Evolutionary conservation across 2,797 vertebrate species (phyloP).

Genomic region (Chaetodon trifasciatus): DNA sequence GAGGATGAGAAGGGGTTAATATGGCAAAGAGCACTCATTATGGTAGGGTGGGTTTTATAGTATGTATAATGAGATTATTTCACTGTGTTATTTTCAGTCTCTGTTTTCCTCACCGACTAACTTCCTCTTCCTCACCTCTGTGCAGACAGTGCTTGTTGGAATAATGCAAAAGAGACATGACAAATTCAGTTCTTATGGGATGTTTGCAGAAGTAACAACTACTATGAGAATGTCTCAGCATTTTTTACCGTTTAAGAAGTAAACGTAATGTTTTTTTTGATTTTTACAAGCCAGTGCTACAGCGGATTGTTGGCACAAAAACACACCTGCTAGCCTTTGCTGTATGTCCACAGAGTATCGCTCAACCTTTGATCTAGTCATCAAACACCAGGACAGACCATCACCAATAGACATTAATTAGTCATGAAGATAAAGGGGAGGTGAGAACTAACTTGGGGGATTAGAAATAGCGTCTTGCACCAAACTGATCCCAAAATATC

Average conservation of each 20-base stretch:
- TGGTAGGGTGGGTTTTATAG: conserved; percentile 16
- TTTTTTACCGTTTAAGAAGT: background rate
- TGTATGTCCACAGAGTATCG: conserved; percentile 46
- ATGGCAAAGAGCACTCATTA: conserved; percentile 38
- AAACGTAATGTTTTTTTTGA: background rate
- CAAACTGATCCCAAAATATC: conserved; percentile 10
- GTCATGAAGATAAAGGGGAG: conserved; percentile 58
- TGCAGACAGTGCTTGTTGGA: background rate
- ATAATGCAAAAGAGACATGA: conserved; percentile 4
- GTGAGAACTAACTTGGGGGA: conserved; percentile 30
- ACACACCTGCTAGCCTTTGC: conserved; percentile 67
- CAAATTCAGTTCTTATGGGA: background rate
- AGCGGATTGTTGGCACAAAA: conserved; percentile 48
- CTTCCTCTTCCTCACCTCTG: background rate
- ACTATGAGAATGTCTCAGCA: background rate
- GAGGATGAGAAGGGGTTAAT: conserved; percentile 56
- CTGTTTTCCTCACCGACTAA: background rate
- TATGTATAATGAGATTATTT: background rate
- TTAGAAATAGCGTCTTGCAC: conserved; percentile 27
- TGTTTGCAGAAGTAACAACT: background rate
- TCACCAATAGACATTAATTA: conserved; percentile 63
- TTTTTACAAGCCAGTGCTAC: conserved; percentile 6
- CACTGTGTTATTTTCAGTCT: conserved; percentile 1
- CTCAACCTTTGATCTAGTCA: conserved; percentile 80
- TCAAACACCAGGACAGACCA: conserved; percentile 73